phyloP scores from a whole-genome alignment of 1,140 invertebrate species.

The Scaptomyza hsui region DNA sequence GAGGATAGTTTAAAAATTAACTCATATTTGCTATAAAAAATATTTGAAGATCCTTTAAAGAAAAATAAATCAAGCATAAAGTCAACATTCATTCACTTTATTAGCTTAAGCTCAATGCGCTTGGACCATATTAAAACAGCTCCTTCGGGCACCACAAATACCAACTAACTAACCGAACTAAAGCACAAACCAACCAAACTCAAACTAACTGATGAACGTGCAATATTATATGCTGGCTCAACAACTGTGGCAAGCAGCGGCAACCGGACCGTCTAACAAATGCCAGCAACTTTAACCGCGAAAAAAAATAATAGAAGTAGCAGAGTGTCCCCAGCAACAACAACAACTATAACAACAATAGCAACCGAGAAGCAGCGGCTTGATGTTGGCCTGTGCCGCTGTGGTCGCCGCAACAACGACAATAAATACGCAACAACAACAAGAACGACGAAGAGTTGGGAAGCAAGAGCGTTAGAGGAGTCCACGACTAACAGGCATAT shows the following conservation, averaged over 20 bases:
- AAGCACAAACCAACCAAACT: constrained; percentile 21
- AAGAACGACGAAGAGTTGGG: constrained; percentile 20
- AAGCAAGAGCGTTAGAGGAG: constrained; percentile 29
- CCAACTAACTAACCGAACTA: constrained; percentile 46
- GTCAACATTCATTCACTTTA: not conserved
- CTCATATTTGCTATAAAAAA: too few species aligned
- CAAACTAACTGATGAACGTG: constrained; percentile 32
- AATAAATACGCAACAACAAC: constrained; percentile 71
- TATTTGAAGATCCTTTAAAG: too few species aligned
- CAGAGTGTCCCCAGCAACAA: constrained; percentile 42
- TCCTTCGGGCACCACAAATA: constrained; percentile 66
- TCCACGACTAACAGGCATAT: constrained; percentile 60
- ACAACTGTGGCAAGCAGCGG: constrained; percentile 11
- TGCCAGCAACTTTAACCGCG: constrained; percentile 76
- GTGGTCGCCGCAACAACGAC: constrained; percentile 54
- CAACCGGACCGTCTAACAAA: constrained; percentile 43
- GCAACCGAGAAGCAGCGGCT: constrained; percentile 21
- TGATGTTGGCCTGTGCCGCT: constrained; percentile 54
- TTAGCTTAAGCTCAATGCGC: not conserved
- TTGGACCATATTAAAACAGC: constrained; percentile 25
- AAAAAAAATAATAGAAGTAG: constrained; percentile 40
- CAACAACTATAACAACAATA: constrained; percentile 24
- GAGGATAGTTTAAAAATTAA: not conserved
- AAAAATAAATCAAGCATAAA: too few species aligned
- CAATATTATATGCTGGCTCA: constrained; percentile 29